A percentile compares a stretch with the other conserved stretches of the same genome.
These are phyloP conservation scores for Capitella teleta DNA, from an alignment of 1,140 invertebrate species.

Conservation along the genomic window DNA sequence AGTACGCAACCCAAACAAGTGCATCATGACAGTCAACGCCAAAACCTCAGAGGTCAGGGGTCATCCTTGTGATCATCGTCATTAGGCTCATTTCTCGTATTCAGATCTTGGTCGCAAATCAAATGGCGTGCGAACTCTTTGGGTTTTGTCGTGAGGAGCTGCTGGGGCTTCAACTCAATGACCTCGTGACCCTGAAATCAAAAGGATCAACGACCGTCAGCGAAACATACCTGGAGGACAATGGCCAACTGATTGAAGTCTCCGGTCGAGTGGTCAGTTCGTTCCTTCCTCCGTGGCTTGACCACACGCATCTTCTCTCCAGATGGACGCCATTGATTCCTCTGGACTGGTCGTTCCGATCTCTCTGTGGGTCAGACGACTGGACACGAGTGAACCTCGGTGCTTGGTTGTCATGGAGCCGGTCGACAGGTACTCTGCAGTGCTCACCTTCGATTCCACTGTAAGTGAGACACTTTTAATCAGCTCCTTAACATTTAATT, in stretches of 20 bases:
- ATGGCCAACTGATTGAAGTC: constrained; percentile 49
- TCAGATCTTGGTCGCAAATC: constrained; percentile 54
- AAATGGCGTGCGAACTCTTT: constrained; percentile 47
- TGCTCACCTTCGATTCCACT: constrained; percentile 27
- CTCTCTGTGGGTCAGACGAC: constrained; percentile 52
- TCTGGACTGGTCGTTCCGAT: constrained; percentile 47
- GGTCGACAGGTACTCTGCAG: constrained; percentile 43
- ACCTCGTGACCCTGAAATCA: constrained; percentile 46
- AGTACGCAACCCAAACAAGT: constrained; percentile 39
- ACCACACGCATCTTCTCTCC: not conserved
- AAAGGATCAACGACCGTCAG: constrained; percentile 46
- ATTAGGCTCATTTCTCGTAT: not conserved
- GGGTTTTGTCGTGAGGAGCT: constrained; percentile 50
- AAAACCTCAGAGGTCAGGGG: constrained; percentile 34
- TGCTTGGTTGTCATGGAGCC: constrained; percentile 55
- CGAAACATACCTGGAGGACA: constrained; percentile 47
- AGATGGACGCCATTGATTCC: constrained; percentile 51
- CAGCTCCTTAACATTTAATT: not conserved
- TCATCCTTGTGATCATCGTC: not conserved
- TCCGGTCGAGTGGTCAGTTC: constrained; percentile 49
- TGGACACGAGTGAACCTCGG: constrained; percentile 46
- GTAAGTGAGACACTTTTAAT: constrained; percentile 16
- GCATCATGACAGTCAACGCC: constrained; percentile 37
- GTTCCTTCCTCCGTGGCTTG: no score
- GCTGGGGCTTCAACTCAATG: constrained; percentile 46